These are phyloP conservation scores for Uria lomvia DNA, from an alignment of 2,113 vertebrate species.

Conservation along the genomic window DNA sequence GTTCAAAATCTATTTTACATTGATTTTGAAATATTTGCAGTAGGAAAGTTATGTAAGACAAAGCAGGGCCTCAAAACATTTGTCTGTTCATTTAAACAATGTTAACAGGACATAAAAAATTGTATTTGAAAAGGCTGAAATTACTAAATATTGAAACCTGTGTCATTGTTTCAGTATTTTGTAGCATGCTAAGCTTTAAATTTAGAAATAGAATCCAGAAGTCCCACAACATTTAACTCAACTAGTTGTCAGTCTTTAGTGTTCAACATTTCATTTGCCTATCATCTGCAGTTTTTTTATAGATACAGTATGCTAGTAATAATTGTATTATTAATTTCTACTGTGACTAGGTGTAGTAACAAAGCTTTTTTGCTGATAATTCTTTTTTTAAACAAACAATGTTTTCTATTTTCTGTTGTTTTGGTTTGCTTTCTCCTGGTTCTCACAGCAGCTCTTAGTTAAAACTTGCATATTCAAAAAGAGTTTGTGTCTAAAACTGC, in stretches of 20 bases:
- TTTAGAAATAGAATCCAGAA: not conserved
- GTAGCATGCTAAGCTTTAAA: not conserved
- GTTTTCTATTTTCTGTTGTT: not conserved
- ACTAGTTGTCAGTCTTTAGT: not conserved
- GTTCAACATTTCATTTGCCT: not conserved
- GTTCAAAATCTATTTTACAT: not conserved
- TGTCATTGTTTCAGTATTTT: not conserved
- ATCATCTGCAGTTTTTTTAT: not conserved
- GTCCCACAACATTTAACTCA: not conserved
- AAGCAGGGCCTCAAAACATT: not conserved
- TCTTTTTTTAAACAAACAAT: not conserved
- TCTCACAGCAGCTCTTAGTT: not conserved
- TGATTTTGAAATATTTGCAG: not conserved
- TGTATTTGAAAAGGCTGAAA: not conserved
- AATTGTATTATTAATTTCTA: not conserved
- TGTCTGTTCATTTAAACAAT: not conserved
- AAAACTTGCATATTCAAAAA: not conserved
- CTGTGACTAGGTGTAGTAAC: not conserved
- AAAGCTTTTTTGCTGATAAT: not conserved
- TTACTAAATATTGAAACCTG: not conserved
- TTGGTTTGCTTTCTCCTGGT: not conserved
- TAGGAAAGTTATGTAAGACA: not conserved
- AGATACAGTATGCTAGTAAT: not conserved
- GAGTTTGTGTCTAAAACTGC: not conserved
- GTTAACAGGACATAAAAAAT: not conserved